Evolutionary conservation across 37 sponge, comb jelly and placozoan species (phyloP), one percentile per base, ranked within the genome.

Genomic region (Eunapius fragilis): DNA sequence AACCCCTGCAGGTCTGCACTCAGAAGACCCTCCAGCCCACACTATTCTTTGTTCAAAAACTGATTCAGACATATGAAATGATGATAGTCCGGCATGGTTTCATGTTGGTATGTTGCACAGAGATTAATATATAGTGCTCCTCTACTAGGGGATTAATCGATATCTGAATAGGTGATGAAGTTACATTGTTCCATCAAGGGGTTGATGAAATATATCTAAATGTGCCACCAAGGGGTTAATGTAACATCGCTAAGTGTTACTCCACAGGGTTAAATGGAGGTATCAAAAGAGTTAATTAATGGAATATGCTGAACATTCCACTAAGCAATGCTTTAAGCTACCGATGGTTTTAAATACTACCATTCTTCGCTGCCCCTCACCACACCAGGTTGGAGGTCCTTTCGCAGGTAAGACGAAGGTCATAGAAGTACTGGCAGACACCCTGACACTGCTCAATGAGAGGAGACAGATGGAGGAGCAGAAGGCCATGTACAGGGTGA

Each of bases 31-130:
- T 98, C 24, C 99, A 98, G 77, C 31, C 88, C 25, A 93, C 94
- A 19, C 88, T 91, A 5, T 98, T 95, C 91, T 98, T 98, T 84
- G 74, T 92, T n/a, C 96, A 98, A 90, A 98, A 98, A 82, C 81
- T 97, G 27, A 95, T 97, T 27, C 99, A 98, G 76, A 98, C 94
- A 24, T 98, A 96, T 69, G 99, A 98, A 87, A 98, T 98, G 99
- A 98, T 98, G 99, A 98, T 96, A 27, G 99, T 98, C 83, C 87
- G 96, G 35, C 96, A 95, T 68, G 96, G 96, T 7, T 98, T 98
- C 84, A 96, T 98, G 96, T 30, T 96, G 81, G 98, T 94, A 34
- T 76, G 31, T 76, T n/a, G n/a, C n/a, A n/a, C n/a, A n/a, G n/a
- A n/a, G n/a, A n/a, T n/a, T n/a, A n/a, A 41, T 41, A 41, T 41